phyloP scores from a whole-genome alignment of 1,140 invertebrate genomes.

The Zaprionus davidi region DNA sequence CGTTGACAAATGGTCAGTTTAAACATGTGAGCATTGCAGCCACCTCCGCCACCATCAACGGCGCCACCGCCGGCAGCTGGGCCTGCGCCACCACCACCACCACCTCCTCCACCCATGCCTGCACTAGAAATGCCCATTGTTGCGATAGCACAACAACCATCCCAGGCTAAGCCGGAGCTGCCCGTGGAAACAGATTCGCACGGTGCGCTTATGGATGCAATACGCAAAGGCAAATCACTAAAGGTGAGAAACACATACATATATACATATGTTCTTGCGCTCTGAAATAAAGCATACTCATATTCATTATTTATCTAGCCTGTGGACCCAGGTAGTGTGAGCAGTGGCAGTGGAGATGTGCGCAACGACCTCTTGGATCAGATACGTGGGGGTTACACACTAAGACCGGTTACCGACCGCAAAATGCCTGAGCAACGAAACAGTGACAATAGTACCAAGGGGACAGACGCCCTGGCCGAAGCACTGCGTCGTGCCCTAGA shows the following conservation, averaged over 20 bases:
- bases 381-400: conserved; percentile 91
- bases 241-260: conserved; percentile 85
- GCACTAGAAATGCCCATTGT: conserved; percentile 65
- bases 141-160: conserved; percentile 68
- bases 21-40: conserved; percentile 31
- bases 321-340: conserved; percentile 85
- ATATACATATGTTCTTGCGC: not conserved
- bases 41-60: conserved; percentile 62
- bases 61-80: conserved; percentile 37
- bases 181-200: conserved; percentile 85
- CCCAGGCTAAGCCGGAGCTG: conserved; percentile 52
- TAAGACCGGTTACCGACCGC: conserved; percentile 87
- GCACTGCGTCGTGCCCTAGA: conserved; percentile 74
- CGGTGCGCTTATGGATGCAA: conserved; percentile 91
- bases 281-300: not conserved
- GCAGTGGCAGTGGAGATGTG: conserved; percentile 84
- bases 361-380: conserved; percentile 91
- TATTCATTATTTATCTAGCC: conserved; percentile 84
- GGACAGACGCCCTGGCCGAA: conserved; percentile 79
- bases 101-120: conserved; percentile 77
- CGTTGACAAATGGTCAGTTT: too few relatives aligned
- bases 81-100: conserved; percentile 54
- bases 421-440: conserved; percentile 64
- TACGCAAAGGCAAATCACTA: conserved; percentile 88
- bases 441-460: conserved; percentile 61